A percentile compares a stretch with the other conserved stretches of the same genome.
These are phyloP conservation scores for Stictonetta naevosa DNA, from an alignment of 2,113 vertebrate genomes.

Conservation along the genomic window DNA sequence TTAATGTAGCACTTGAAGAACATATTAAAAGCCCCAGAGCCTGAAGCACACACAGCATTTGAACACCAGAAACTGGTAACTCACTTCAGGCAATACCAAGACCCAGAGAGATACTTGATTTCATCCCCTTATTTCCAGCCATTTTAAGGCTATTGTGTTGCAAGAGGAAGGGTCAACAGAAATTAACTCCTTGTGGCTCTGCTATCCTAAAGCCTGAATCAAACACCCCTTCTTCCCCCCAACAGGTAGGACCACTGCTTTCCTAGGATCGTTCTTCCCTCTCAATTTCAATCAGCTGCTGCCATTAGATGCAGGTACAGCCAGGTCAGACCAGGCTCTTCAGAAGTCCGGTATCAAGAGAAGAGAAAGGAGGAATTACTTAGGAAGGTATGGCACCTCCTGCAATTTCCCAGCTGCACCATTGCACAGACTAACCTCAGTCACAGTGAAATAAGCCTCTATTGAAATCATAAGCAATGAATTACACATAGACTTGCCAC, in stretches of 20 bases:
- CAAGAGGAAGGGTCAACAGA: background rate
- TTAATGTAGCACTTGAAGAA: background rate
- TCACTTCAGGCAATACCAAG: background rate
- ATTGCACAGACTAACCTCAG: background rate
- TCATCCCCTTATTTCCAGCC: background rate
- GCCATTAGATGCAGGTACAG: background rate
- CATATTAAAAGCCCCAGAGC: background rate
- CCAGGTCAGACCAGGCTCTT: background rate
- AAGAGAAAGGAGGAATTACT: background rate
- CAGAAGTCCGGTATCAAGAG: background rate
- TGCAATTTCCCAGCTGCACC: background rate
- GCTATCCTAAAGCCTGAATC: background rate
- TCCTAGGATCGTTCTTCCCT: background rate
- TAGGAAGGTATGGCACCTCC: background rate
- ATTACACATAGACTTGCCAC: background rate
- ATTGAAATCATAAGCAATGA: background rate
- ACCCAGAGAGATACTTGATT: background rate
- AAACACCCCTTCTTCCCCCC: background rate
- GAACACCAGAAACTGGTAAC: background rate
- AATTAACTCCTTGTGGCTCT: background rate
- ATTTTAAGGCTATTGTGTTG: background rate
- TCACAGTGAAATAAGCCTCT: background rate
- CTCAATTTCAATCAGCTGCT: background rate
- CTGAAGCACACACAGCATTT: background rate
- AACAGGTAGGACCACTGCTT: background rate